Base-by-base conservation (phyloP, 2,797 vertebrate genomes). In the Ataeniobius toweri region DNA sequence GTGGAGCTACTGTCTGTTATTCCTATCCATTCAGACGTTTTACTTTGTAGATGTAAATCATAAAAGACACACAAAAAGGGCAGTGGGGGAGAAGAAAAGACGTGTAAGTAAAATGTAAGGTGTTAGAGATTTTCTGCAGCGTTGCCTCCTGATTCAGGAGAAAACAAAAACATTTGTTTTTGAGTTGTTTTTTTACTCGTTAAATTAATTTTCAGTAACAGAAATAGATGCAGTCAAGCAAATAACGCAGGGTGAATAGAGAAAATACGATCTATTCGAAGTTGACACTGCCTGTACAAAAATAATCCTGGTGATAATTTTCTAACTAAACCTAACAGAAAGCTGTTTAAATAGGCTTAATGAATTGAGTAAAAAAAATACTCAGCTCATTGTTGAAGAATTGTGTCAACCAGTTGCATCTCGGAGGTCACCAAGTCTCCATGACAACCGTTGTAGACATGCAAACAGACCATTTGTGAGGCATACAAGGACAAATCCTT, bases 11-110 rank as follows among this genome's bases (percentile, higher is more conserved):
- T 85, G 85, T 88, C 84, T 87, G 74, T 88, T 85, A 86, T 78
- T 88, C 75, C 80, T 85, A 87, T 88, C 80, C 84, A 87, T 77
- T 86, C 77, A 81, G 85, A 90, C 87, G 51, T 85, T 87, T 87
- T 77, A 39, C 41, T 85, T 61, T 67, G 36, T 63, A 81, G 86
- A 88, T 71, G 44, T 75, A 89, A 77, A 87, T 63, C 73, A 86
- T 88, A 92, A 80, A 79, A 80, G 85, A 88, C 83, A 83, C 69
- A 69, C 58, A 55, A 75, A 83, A 72, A 83, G 78, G 83, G 86
- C 61, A 73, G 75, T 76, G 46, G 28, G 51, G 67, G 74, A 74
- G 68, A 76, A 53, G 14, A 53, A 61, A 22, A 51, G 67, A 50
- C 28, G 56, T 44, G 26, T 26, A 13, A 46, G 48, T 31, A 63